Conservation (phyloP, 2,797 vertebrate genomes). For the Poecilia gillii region DNA sequence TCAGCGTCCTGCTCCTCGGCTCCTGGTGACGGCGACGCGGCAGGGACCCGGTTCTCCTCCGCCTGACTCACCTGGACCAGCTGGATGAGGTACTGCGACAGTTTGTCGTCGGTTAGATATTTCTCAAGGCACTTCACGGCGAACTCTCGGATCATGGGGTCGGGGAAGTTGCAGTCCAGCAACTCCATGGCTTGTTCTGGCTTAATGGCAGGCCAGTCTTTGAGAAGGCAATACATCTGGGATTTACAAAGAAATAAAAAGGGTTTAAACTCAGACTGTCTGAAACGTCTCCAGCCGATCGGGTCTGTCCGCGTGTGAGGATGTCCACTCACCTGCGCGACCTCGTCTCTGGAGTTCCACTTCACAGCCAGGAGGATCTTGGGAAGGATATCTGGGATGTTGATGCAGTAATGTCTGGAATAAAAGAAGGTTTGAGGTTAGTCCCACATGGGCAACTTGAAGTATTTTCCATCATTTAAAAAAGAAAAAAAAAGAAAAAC, state of each 20-base stretch:
- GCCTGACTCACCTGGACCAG: slow-evolving; percentile 89
- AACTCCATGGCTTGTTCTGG: slow-evolving; percentile 99
- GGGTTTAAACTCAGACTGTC: background rate
- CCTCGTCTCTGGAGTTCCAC: slow-evolving; percentile 99
- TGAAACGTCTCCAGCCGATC: background rate
- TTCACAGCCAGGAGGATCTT: slow-evolving; percentile 98
- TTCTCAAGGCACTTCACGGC: slow-evolving; percentile 97
- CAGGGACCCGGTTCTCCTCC: background rate
- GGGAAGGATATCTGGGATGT: slow-evolving; percentile 95
- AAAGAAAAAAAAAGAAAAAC: background rate
- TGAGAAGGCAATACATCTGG: slow-evolving; percentile 98
- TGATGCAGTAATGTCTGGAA: slow-evolving; percentile 90
- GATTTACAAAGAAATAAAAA: background rate
- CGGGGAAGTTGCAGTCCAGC: slow-evolving; percentile 97
- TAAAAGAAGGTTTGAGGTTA: background rate
- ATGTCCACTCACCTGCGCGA: slow-evolving; percentile 87
- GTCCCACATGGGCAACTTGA: background rate
- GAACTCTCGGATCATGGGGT: slow-evolving; percentile 96
- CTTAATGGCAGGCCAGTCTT: slow-evolving; percentile 97
- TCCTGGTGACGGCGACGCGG: no score
- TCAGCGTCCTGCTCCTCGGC: background rate
- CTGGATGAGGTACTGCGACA: slow-evolving; percentile 98
- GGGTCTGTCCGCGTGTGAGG: slow-evolving; percentile 23
- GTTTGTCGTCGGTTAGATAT: slow-evolving; percentile 96
- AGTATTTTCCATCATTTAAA: background rate